A percentile compares a stretch with the other conserved stretches of the same genome.
These are phyloP conservation scores for Drosophila insularis DNA, from an alignment of 1,140 invertebrate genomes.

Conservation along the genomic window DNA sequence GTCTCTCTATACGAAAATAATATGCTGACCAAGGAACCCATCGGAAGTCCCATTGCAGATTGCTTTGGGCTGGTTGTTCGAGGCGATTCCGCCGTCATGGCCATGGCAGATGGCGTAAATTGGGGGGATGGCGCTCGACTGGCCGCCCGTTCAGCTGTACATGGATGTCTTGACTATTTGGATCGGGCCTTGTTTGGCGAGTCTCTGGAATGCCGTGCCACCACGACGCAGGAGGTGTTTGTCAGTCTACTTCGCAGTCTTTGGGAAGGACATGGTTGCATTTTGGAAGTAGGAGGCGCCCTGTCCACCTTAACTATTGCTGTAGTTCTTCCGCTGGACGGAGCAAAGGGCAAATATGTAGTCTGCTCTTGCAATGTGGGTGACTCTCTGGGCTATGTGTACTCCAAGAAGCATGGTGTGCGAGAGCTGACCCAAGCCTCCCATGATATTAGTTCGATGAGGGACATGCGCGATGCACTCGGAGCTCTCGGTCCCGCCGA, in stretches of 20 bases:
- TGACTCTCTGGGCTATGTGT: constrained; percentile 94
- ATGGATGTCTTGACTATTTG: constrained; percentile 93
- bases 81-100: constrained; percentile 90
- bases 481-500: constrained; percentile 95
- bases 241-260: constrained; percentile 91
- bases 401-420: constrained; percentile 89
- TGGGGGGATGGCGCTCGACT: constrained; percentile 94
- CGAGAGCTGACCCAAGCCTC: constrained; percentile 91
- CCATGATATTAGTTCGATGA: constrained; percentile 94
- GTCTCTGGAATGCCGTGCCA: constrained; percentile 63
- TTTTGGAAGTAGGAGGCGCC: constrained; percentile 93
- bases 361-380: constrained; percentile 96
- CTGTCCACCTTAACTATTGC: constrained; percentile 93
- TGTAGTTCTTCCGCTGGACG: constrained; percentile 87
- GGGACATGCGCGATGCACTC: constrained; percentile 95
- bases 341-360: constrained; percentile 85
- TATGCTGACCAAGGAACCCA: constrained; percentile 88
- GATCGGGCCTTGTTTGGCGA: constrained; percentile 89
- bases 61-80: constrained; percentile 93
- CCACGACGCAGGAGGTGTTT: constrained; percentile 87
- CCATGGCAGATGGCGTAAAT: constrained; percentile 96
- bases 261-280: constrained; percentile 93
- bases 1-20: constrained; percentile 91
- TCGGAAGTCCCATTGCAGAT: constrained; percentile 95
- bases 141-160: constrained; percentile 93